Evolutionary conservation across 2,888 invertebrate species (phyloP).

Genomic region (Lacanobia oleracea): DNA sequence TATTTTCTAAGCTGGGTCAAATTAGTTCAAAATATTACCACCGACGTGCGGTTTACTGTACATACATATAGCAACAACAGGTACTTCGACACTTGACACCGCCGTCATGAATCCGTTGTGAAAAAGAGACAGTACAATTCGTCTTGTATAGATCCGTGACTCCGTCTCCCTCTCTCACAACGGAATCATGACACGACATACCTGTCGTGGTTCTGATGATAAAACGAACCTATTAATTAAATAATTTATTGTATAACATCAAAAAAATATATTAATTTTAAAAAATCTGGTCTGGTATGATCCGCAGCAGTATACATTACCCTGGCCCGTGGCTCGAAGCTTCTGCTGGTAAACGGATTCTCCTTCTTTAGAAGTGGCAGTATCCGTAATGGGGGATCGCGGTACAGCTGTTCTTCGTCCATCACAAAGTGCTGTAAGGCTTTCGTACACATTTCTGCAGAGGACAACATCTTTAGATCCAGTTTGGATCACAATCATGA

Average conservation of each 20-base stretch:
- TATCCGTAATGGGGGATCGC: conserved; percentile 68
- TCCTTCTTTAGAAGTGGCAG: conserved; percentile 72
- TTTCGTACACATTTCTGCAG: conserved; percentile 67
- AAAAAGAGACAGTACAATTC: too few relatives aligned
- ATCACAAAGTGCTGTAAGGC: conserved; percentile 71
- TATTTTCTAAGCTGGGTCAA: background rate
- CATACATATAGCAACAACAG: background rate
- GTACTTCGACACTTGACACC: too few relatives aligned
- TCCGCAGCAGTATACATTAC: conserved; percentile 67
- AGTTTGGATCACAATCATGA: conserved; percentile 39
- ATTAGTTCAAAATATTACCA: background rate
- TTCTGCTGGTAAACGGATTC: conserved; percentile 72
- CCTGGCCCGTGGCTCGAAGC: conserved; percentile 61
- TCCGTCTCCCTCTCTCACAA: too few relatives aligned
- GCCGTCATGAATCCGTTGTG: too few relatives aligned
- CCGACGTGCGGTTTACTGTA: background rate
- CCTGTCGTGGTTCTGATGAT: too few relatives aligned
- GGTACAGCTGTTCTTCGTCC: conserved; percentile 75
- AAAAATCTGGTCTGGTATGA: conserved; percentile 15
- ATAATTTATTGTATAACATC: background rate
- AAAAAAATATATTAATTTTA: background rate
- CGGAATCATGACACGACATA: too few relatives aligned
- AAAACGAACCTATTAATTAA: background rate
- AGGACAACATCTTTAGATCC: conserved; percentile 59
- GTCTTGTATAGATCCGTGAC: too few relatives aligned